phyloP scores from a whole-genome alignment of 1,140 invertebrate genomes.

The Lasioglossum albipes region DNA sequence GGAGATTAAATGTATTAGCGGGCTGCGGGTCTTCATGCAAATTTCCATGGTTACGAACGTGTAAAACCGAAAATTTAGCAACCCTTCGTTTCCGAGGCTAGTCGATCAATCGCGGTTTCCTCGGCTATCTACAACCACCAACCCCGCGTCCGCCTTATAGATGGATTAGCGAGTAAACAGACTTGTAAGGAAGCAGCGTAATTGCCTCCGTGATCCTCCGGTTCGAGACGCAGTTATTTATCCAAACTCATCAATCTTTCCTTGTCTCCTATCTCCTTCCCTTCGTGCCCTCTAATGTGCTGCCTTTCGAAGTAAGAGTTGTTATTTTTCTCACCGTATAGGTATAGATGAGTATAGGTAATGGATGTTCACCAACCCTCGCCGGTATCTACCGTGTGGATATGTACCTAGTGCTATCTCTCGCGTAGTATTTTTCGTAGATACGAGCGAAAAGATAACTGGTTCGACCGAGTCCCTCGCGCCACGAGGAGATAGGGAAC shows the following conservation, averaged over 20 bases:
- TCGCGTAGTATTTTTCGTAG: not conserved
- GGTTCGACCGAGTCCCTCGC: not conserved
- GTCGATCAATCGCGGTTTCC: too few relatives aligned
- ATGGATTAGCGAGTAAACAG: not conserved
- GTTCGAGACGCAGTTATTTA: too few relatives aligned
- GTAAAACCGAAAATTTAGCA: too few relatives aligned
- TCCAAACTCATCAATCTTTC: too few relatives aligned
- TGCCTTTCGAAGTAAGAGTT: not conserved
- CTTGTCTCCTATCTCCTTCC: too few relatives aligned
- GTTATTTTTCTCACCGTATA: not conserved
- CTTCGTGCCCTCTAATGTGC: not conserved
- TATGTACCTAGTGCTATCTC: constrained; percentile 1
- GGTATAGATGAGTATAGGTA: too few relatives aligned
- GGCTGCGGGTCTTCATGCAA: too few relatives aligned
- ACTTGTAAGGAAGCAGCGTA: not conserved
- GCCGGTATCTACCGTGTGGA: not conserved
- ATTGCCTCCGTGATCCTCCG: not conserved
- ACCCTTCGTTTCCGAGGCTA: too few relatives aligned
- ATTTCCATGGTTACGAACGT: too few relatives aligned
- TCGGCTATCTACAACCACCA: not conserved
- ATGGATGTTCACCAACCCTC: not conserved
- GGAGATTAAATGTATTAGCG: too few relatives aligned
- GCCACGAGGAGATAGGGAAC: not conserved
- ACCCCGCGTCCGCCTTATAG: not conserved
- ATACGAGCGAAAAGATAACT: not conserved